Evolutionary conservation across 2,797 vertebrate species (phyloP).

Genomic region (Mormyrus proboscirostris): DNA sequence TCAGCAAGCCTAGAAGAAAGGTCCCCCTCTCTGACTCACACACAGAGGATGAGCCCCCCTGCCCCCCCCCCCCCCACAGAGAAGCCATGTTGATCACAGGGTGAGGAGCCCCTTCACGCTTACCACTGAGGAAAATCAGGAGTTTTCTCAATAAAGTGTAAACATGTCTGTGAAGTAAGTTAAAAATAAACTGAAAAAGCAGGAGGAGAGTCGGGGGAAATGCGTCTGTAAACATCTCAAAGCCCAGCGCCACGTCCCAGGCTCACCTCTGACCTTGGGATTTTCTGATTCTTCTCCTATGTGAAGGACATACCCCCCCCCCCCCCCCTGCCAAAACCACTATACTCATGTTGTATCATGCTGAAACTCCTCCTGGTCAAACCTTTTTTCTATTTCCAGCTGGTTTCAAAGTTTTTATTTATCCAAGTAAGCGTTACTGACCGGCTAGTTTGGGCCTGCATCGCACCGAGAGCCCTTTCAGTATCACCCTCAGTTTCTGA

Average conservation of each 20-base stretch:
- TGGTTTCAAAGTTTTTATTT: background rate
- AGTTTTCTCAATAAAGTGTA: constrained; percentile 42
- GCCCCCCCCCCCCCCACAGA: background rate
- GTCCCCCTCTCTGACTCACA: background rate
- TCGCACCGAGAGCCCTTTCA: background rate
- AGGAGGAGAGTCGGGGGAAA: constrained; percentile 42
- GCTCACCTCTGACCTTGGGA: background rate
- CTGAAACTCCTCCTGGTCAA: background rate
- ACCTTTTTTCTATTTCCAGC: background rate
- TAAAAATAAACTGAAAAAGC: constrained; percentile 37
- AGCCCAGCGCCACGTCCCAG: constrained; percentile 22
- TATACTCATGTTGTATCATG: background rate
- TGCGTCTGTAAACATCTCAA: constrained; percentile 60
- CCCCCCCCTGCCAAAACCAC: background rate
- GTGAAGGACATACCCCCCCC: background rate
- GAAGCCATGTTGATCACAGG: background rate
- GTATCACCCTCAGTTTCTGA: background rate
- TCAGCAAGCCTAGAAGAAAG: background rate
- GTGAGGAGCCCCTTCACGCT: background rate
- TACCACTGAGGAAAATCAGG: background rate
- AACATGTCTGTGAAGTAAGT: constrained; percentile 58
- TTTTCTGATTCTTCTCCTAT: background rate
- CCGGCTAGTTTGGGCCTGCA: background rate
- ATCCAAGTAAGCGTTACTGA: background rate
- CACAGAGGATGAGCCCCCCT: background rate